Evolutionary conservation across 2,113 vertebrate species (phyloP).

Genomic region (Hippoglossus stenolepis): DNA sequence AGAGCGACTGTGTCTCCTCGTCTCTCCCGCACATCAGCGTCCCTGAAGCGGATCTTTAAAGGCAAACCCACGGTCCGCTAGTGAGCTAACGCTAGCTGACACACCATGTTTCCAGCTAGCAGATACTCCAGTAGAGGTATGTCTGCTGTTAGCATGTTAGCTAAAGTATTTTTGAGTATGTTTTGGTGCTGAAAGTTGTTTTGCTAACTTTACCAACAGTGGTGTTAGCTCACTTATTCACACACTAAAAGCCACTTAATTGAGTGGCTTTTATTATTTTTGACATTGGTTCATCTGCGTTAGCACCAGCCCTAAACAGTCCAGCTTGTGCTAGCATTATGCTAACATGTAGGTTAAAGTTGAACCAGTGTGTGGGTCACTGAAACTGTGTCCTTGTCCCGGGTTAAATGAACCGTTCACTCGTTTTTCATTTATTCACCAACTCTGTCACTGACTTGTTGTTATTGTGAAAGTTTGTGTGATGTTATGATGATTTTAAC

Average conservation of each 20-base stretch:
- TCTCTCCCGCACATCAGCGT: not conserved
- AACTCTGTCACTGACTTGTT: not conserved
- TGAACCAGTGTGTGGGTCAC: constrained; percentile 54
- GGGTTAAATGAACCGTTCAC: not conserved
- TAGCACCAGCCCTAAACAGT: not conserved
- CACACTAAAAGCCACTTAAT: no score
- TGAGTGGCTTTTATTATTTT: no score
- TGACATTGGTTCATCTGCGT: not conserved
- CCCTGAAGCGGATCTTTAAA: not conserved
- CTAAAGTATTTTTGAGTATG: not conserved
- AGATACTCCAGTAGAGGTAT: constrained; percentile 81
- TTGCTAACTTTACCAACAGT: no score
- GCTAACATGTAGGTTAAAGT: constrained; percentile 76
- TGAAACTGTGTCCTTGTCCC: constrained; percentile 1
- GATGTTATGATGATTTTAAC: not conserved
- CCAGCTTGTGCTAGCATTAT: constrained; percentile 37
- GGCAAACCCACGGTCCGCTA: not conserved
- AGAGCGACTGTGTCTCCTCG: constrained; percentile 7
- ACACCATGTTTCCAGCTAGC: constrained; percentile 80
- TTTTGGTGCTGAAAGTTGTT: no score
- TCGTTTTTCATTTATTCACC: rapidly evolving
- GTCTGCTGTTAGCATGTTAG: constrained; percentile 33
- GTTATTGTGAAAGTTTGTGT: not conserved
- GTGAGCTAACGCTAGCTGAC: constrained; percentile 27
- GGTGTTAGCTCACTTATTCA: no score